Evolutionary conservation across 2,797 vertebrate genomes (phyloP), one percentile per base, ranked within the genome.

Genomic region (Hybognathus amarus): DNA sequence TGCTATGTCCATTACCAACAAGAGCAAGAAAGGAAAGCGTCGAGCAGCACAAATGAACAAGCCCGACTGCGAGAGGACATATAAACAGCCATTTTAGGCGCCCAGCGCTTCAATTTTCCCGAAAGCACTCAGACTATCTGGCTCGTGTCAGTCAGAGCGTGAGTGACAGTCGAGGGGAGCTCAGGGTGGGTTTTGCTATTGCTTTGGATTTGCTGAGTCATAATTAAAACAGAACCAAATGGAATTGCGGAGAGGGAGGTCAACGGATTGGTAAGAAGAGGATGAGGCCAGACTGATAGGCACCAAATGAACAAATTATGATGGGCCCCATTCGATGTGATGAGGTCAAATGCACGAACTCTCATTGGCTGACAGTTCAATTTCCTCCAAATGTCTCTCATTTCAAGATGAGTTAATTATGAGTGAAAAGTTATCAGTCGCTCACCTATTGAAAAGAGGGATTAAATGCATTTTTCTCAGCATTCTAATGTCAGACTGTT

Each of bases 271-370:
- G 95, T 91, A 93, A 96, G 95, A 95, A 95, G 95, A 95, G 96
- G 96, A 96, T 96, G 95, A 96, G 95, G 96, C 95, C 95, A 95
- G 95, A 95, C 97, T 99, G 98, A 99, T 99, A 97, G 97, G 97
- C 97, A 98, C 97, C 97, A 99, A 99, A 99, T 99, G 98, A 99
- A 99, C 97, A 98, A 99, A 99, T 99, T 99, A 99, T 99, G 98
- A 99, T 97, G 97, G 97, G 96, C 97, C 97, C 97, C 96, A 98
- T 97, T 99, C 97, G 97, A 96, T 96, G 95, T 97, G 97, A 98
- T 98, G 97, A 98, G 97, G 98, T 98, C 97, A 98, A 97, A 97
- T 96, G 96, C 97, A 96, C 96, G 93, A n/a, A 97, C 97, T 98
- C 96, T n/a, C 96, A 97, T 96, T 96, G 96, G 96, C 96, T 99